These are phyloP conservation scores for Noctua janthe DNA, from an alignment of 2,888 invertebrate genomes.

Conservation along the genomic window DNA sequence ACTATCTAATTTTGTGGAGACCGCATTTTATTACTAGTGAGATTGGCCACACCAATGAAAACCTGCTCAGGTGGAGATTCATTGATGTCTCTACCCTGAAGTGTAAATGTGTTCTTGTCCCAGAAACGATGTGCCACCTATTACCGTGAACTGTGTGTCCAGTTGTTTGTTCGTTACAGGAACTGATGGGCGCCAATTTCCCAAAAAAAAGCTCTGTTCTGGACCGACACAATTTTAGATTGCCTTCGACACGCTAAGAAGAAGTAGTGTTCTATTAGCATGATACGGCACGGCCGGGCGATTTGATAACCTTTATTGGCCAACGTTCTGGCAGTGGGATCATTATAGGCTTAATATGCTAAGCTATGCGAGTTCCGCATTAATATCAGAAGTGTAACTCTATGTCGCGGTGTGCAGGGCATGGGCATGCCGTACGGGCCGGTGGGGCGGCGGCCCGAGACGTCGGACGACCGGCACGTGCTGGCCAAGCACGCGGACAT, in stretches of 20 bases:
- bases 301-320: neutral
- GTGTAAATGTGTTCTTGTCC: neutral
- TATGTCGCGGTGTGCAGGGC: constrained; percentile 50
- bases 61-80: neutral
- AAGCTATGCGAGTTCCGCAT: neutral
- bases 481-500: constrained; percentile 98
- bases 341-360: no score
- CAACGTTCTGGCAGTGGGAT: neutral
- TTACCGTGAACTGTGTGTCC: neutral
- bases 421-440: constrained; percentile 83
- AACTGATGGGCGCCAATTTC: neutral
- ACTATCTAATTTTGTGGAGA: neutral
- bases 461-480: constrained; percentile 99
- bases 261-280: neutral
- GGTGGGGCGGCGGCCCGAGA: constrained; percentile 95
- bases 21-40: neutral
- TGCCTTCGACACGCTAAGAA: neutral
- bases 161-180: neutral
- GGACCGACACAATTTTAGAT: neutral
- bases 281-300: neutral
- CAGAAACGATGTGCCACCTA: neutral
- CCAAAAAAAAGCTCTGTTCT: neutral
- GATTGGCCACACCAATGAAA: neutral
- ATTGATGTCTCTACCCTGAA: neutral
- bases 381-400: neutral